Evolutionary conservation across 23 tunicate species (phyloP), one percentile per base, ranked within the genome.

Genomic region (Oikopleura vanhoeffeni): DNA sequence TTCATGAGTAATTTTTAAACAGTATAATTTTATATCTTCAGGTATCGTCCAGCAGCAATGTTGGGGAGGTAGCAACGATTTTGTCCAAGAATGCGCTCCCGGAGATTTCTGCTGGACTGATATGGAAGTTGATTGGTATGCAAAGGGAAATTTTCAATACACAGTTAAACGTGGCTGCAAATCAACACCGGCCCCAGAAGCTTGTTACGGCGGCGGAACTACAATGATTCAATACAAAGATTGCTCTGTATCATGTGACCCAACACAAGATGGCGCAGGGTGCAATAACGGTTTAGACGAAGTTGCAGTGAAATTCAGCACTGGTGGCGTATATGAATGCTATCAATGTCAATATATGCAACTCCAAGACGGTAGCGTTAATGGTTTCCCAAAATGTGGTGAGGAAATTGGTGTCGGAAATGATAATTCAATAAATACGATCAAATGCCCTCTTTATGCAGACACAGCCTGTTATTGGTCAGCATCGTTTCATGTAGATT

Each of bases 71-170:
- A 18, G 35, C 79, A 32, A 13, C 3, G 4, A 71, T 2, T 71
- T 24, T 71, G 38, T 71, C 36, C 38, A 24, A 24, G 38, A 71
- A 4, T 71, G 79, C 32, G 79, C 38, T 71, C 27, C 35, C 38
- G 38, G 38, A 24, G 38, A 71, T 24, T 13, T 71, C 32, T 71
- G 79, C 38, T 13, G 34, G 34, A 30, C 79, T 30, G 34, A 71
- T 71, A 24, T 71, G 79, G 79, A 71, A 71, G 32, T 71, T 71
- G 79, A 71, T 71, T 71, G 79, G 79, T 71, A 18, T 38, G 79
- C 79, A 2, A 71, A 49, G 64, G 64, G 18, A 49, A 24, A 49
- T 13, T 49, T 49, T 49, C n/a, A n/a, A n/a, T n/a, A n/a, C n/a
- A n/a, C n/a, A n/a, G n/a, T n/a, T n/a, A n/a, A n/a, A n/a, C n/a